A percentile compares a stretch with the other conserved stretches of the same genome.
Conservation (phyloP, 2,797 vertebrate species). For the Hemitrygon akajei region DNA sequence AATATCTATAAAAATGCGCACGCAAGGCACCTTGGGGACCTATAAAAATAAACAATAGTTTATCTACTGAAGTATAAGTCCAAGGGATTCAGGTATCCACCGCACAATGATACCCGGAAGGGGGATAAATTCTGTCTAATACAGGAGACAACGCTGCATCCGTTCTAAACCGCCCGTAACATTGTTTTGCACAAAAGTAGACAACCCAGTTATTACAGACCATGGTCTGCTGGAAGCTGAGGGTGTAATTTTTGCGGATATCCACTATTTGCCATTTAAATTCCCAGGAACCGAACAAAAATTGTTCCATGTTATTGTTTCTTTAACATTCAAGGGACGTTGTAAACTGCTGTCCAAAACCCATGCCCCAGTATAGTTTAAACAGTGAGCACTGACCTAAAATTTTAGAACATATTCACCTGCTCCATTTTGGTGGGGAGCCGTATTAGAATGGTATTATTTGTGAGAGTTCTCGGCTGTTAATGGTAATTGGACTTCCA, state of each 20-base stretch:
- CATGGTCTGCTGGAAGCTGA: not conserved
- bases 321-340: not conserved
- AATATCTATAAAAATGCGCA: not conserved
- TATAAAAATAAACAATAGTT: not conserved
- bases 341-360: not conserved
- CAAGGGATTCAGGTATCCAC: not conserved
- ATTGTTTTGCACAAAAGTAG: not conserved
- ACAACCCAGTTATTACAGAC: not conserved
- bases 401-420: not conserved
- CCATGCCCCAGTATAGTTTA: not conserved
- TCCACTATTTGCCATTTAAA: not conserved
- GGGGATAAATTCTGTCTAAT: too few relatives aligned
- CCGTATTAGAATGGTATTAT: not conserved
- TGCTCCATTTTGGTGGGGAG: not conserved
- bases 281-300: not conserved
- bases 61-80: not conserved
- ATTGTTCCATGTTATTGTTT: not conserved
- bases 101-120: not conserved
- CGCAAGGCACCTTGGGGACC: not conserved
- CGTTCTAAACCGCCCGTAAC: too few relatives aligned
- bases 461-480: too few relatives aligned
- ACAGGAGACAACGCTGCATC: not conserved
- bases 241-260: not conserved
- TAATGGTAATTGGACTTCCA: not conserved
- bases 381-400: not conserved